Percentiles rank a stretch among this genome's conserved stretches.
phyloP scores from a whole-genome alignment of 2,113 vertebrate genomes.

The Himantopus leucocephalus region DNA sequence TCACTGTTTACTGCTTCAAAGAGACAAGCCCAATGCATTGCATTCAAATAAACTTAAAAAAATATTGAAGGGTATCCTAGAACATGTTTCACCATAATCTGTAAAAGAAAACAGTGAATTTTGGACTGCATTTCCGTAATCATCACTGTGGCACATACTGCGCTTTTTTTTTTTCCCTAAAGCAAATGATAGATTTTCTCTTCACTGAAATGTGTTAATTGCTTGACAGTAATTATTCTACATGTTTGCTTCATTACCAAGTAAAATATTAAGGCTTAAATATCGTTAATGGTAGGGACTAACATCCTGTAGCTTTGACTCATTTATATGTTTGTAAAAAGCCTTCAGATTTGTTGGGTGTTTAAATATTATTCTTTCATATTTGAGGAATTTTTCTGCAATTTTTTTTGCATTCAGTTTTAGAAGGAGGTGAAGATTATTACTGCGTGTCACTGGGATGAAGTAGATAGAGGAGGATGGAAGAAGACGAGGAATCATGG shows the following conservation, averaged over 20 bases:
- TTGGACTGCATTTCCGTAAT: background rate
- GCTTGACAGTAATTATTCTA: constrained; percentile 29
- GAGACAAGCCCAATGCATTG: background rate
- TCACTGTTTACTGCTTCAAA: background rate
- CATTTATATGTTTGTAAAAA: background rate
- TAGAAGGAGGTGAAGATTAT: background rate
- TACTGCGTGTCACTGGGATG: background rate
- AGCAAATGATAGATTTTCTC: background rate
- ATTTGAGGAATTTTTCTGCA: background rate
- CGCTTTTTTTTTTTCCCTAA: background rate
- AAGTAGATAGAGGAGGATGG: background rate
- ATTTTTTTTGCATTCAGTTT: background rate
- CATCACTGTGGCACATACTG: background rate
- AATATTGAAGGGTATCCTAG: background rate
- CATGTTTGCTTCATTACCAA: constrained; percentile 20
- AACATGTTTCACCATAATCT: background rate
- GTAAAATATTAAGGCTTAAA: constrained; percentile 31
- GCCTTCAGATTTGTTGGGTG: background rate
- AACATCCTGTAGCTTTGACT: background rate
- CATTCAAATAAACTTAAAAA: background rate
- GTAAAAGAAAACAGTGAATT: background rate
- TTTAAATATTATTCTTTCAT: background rate
- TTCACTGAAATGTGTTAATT: constrained; percentile 18
- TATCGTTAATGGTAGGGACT: background rate
- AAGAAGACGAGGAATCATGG: background rate